Evolutionary conservation across 1,140 invertebrate genomes (phyloP).

Genomic region (Fopius arisanus): DNA sequence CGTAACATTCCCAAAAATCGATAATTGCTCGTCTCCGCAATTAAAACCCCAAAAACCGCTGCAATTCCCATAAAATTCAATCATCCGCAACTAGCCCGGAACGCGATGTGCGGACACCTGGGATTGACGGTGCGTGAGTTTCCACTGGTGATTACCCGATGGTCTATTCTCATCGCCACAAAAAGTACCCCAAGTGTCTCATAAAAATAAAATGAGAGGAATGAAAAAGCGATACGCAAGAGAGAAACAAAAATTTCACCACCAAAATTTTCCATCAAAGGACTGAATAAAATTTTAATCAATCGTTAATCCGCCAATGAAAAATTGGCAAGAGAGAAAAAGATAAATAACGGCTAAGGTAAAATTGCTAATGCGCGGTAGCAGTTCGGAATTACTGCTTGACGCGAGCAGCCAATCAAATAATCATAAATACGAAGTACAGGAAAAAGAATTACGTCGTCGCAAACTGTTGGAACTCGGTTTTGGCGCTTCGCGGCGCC

Average conservation of each 20-base stretch:
- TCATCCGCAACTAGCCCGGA: background rate
- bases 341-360: background rate
- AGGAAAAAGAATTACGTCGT: slow-evolving; percentile 74
- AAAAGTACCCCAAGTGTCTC: background rate
- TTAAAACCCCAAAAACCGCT: too few relatives aligned
- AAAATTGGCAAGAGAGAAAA: slow-evolving; percentile 5
- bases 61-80: background rate
- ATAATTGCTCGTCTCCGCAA: too few relatives aligned
- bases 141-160: background rate
- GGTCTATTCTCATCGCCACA: background rate
- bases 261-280: background rate
- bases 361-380: slow-evolving; percentile 73
- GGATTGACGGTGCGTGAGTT: background rate
- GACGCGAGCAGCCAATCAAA: slow-evolving; percentile 62
- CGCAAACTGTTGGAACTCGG: slow-evolving; percentile 75
- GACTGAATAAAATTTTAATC: background rate
- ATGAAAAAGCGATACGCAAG: background rate
- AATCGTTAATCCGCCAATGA: background rate
- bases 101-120: background rate
- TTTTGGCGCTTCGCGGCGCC: slow-evolving; percentile 65
- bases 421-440: slow-evolving; percentile 50
- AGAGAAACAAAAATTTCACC: background rate
- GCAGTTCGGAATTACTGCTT: slow-evolving; percentile 85
- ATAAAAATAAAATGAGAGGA: background rate
- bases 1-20: too few relatives aligned